phyloP scores from a whole-genome alignment of 2,113 vertebrate genomes.

The Amphiprion percula region DNA sequence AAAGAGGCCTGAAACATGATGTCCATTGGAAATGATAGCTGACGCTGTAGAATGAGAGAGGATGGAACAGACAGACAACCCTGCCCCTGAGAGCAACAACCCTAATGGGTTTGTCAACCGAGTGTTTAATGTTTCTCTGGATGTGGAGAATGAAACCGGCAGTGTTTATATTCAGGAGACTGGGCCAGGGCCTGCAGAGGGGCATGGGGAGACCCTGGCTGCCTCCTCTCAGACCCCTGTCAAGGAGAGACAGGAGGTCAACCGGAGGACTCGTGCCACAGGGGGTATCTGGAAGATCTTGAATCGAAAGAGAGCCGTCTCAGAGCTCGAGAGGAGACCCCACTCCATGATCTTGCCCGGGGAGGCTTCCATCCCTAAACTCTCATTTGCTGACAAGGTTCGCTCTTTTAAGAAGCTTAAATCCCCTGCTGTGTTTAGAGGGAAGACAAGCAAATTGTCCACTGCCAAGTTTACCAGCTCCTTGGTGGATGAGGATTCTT shows the following conservation, averaged over 20 bases:
- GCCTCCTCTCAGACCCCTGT: conserved; percentile 69
- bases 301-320: conserved; percentile 83
- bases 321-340: conserved; percentile 85
- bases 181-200: conserved; percentile 69
- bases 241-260: conserved; percentile 82
- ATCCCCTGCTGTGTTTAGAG: conserved; percentile 83
- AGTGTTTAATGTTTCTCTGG: conserved; percentile 85
- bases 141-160: conserved; percentile 80
- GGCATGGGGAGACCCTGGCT: conserved; percentile 62
- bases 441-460: conserved; percentile 77
- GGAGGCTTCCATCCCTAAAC: conserved; percentile 86
- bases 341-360: conserved; percentile 93
- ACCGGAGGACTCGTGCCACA: conserved; percentile 82
- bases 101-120: conserved; percentile 89
- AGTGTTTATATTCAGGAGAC: conserved; percentile 79
- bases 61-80: conserved; percentile 86
- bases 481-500: conserved; percentile 76
- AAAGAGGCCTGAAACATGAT: conserved; percentile 63
- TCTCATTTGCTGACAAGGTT: conserved; percentile 90
- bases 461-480: conserved; percentile 78
- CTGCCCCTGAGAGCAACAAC: conserved; percentile 73
- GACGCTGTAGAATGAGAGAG: conserved; percentile 83
- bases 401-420: conserved; percentile 90
- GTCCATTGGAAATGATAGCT: conserved; percentile 72
- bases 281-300: conserved; percentile 92